Conservation (phyloP, 92 coral and sea anemone genomes). For the Epizoanthus scotinus region DNA sequence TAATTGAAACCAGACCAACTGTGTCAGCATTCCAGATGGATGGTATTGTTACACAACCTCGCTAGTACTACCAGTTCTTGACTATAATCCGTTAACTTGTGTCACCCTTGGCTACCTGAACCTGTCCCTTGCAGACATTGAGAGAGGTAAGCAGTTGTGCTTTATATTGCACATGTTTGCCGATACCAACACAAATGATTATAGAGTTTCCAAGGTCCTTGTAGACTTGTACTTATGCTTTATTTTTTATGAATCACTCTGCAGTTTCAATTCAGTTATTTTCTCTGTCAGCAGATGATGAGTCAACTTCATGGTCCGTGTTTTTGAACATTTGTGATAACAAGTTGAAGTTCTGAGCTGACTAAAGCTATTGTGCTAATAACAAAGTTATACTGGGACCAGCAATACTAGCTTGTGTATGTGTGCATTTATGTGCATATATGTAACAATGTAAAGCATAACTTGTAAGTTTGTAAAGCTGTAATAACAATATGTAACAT, state of each 20-base stretch:
- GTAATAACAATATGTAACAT: no score
- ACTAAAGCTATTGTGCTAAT: not conserved
- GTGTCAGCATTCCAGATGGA: conserved; percentile 76
- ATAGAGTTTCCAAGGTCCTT: no score
- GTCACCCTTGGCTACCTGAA: conserved; percentile 80
- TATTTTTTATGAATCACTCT: not conserved
- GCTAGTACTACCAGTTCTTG: conserved; percentile 77
- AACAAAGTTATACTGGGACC: not conserved
- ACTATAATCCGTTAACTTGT: conserved; percentile 72
- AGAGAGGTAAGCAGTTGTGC: conserved; percentile 90
- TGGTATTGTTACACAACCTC: conserved; percentile 85
- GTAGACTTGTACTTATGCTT: no score
- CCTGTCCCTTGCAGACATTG: conserved; percentile 89
- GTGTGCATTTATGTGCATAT: no score
- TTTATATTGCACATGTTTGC: conserved; percentile 83
- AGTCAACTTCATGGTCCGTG: conserved; percentile 94
- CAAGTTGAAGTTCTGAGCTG: conserved; percentile 87
- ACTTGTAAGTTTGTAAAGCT: no score
- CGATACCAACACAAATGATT: conserved; percentile 63
- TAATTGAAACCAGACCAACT: conserved; percentile 94
- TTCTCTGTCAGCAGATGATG: conserved; percentile 72
- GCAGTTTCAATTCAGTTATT: no score
- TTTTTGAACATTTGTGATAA: conserved; percentile 74
- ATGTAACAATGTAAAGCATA: no score
- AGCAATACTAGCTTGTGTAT: no score